A percentile compares a stretch with the other conserved stretches of the same genome.
Conservation (phyloP, 1,140 invertebrate genomes). For the Zaprionus ornatus region DNA sequence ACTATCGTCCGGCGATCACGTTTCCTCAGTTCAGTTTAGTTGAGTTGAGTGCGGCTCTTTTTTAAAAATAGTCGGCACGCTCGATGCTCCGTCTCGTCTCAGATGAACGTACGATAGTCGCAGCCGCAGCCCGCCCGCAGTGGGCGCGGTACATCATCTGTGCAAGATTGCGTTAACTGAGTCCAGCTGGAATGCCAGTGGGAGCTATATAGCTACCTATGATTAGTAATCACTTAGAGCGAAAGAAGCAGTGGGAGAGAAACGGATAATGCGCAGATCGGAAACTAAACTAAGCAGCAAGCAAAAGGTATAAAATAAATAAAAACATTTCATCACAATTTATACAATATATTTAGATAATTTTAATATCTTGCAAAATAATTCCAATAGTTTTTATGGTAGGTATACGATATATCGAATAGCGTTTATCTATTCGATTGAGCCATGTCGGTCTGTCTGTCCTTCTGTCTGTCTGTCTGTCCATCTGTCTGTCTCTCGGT, state of each 20-base stretch:
- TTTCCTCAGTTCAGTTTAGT: slow-evolving; percentile 38
- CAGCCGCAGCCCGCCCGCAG: neutral
- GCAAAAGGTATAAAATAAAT: too few species aligned
- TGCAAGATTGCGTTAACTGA: neutral
- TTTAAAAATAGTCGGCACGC: slow-evolving; percentile 65
- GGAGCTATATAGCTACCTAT: neutral
- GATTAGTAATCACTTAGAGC: slow-evolving; percentile 1
- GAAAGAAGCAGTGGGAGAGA: neutral
- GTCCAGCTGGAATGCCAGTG: neutral
- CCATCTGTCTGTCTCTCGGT: too few species aligned
- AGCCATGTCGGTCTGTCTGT: too few species aligned
- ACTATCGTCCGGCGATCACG: slow-evolving; percentile 73
- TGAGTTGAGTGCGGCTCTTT: neutral
- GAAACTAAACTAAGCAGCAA: neutral
- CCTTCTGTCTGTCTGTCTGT: too few species aligned
- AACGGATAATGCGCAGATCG: neutral
- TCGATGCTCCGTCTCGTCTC: neutral
- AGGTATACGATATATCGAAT: too few species aligned
- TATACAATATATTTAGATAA: too few species aligned
- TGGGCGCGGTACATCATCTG: slow-evolving; percentile 1
- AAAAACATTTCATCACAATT: too few species aligned
- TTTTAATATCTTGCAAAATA: too few species aligned
- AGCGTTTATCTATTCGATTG: too few species aligned
- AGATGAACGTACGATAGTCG: neutral
- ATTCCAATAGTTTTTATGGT: too few species aligned